Evolutionary conservation across 2,113 vertebrate genomes (phyloP).

Genomic region (Cariama cristata): DNA sequence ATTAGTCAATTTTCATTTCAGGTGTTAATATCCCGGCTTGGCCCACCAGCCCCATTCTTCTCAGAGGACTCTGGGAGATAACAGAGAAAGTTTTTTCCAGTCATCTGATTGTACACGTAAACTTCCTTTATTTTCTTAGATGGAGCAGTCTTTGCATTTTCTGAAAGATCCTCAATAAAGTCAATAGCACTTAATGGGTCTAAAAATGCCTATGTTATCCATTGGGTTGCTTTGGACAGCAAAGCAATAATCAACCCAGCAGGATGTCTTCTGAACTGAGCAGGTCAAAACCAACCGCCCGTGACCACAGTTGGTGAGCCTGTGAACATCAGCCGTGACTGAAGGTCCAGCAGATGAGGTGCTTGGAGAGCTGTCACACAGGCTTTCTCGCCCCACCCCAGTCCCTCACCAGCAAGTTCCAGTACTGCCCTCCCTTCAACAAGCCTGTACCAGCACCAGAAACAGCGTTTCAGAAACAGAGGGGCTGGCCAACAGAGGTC

Average conservation of each 20-base stretch:
- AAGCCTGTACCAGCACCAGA: not conserved
- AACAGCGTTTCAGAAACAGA: not conserved
- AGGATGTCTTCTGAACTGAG: not conserved
- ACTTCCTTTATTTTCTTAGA: not conserved
- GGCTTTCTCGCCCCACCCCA: accelerated
- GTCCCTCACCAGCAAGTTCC: not conserved
- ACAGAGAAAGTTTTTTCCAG: not conserved
- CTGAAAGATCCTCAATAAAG: not conserved
- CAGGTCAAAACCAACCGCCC: not conserved
- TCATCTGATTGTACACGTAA: not conserved
- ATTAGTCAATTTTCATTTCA: not conserved
- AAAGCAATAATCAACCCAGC: not conserved
- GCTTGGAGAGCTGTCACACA: not conserved
- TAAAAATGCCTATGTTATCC: not conserved
- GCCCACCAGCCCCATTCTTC: not conserved
- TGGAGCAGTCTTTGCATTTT: not conserved
- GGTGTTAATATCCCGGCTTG: not conserved
- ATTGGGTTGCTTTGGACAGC: not conserved
- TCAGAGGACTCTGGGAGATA: not conserved
- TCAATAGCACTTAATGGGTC: not conserved
- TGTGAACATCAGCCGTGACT: not conserved
- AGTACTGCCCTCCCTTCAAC: not conserved
- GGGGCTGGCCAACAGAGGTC: not conserved
- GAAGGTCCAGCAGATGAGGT: not conserved
- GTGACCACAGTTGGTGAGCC: not conserved